These are phyloP conservation scores for Pagetopsis macropterus DNA, from an alignment of 2,797 vertebrate genomes.

Conservation along the genomic window DNA sequence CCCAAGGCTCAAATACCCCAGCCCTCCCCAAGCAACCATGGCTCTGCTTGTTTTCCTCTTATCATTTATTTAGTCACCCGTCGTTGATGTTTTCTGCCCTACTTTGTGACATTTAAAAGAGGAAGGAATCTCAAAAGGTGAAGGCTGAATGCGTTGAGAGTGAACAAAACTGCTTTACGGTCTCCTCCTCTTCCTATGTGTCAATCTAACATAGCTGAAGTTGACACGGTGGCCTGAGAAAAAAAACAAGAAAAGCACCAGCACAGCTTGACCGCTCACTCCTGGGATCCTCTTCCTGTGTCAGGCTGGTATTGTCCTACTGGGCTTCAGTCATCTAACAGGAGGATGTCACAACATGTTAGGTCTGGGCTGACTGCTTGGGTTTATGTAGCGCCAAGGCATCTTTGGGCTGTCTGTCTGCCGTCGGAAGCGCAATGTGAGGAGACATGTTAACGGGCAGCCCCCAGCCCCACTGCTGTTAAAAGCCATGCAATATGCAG, in stretches of 20 bases:
- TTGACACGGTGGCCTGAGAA: conserved; percentile 33
- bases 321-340: conserved; percentile 77
- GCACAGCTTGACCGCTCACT: conserved; percentile 54
- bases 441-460: conserved; percentile 84
- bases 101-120: conserved; percentile 92
- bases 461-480: conserved; percentile 78
- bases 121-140: conserved; percentile 86
- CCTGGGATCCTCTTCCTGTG: conserved; percentile 70
- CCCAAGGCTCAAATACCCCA: conserved; percentile 81
- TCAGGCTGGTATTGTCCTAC: conserved; percentile 80
- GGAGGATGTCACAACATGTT: conserved; percentile 77
- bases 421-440: conserved; percentile 75
- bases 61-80: conserved; percentile 86
- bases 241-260: conserved; percentile 67
- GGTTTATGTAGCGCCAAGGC: conserved; percentile 74
- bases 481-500: conserved; percentile 85
- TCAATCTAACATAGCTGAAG: conserved; percentile 77
- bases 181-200: conserved; percentile 42
- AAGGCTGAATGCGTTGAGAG: conserved; percentile 80
- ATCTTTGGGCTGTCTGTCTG: conserved; percentile 78
- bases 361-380: conserved; percentile 66
- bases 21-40: conserved; percentile 87
- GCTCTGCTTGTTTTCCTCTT: conserved; percentile 85
- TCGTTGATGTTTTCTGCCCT: conserved; percentile 91
- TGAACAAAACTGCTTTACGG: conserved; percentile 46